Base-by-base conservation (phyloP, 2,797 vertebrate genomes). In the Hippocampus kuda region DNA sequence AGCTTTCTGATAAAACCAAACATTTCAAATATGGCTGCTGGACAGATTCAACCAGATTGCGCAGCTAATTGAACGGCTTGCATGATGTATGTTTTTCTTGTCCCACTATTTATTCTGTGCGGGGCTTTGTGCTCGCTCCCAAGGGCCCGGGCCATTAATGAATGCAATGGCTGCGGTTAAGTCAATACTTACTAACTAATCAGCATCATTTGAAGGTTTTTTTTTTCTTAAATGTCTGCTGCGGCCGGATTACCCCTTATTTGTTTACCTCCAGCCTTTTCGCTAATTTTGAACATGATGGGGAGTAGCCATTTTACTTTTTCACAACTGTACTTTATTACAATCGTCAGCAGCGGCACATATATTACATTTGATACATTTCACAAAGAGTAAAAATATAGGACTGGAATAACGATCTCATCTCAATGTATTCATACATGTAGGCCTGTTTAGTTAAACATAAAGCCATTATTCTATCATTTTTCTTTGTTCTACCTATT, bases 131-230 rank as follows among this genome's bases (percentile, higher is more conserved):
- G 26, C 41, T 64, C 13, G n/a, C 63, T 65, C 63, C 24, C 42
- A 48, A 15, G 41, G 11, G 61, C 61, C 41, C 2, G 22, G 15
- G 63, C 16, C 63, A 46, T 46, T 65, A 26, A 24, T 65, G 41
- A 44, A 46, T 13, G 4, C 63, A 48, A 16, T 65, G 42, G n/a
- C 42, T 18, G n/a, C 13, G 22, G 41, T 46, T 46, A 64, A 64
- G 62, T 64, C 62, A 64, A 64, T 64, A 64, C 63, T 65, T 46
- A 65, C 22, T 46, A 26, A 46, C 41, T 65, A 65, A 65, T 65
- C 62, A 65, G 13, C 42, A 4, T 16, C 13, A 46, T 26, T 60
- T 24, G n/a, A 65, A 24, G 13, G 2, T 9, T 65, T 16, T 15
- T 5, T 65, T 9, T 15, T 2, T 46, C 42, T n/a, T 65, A 12